Evolutionary conservation across 23 tunicate species (phyloP).

Genomic region (Ciona savignyi): DNA sequence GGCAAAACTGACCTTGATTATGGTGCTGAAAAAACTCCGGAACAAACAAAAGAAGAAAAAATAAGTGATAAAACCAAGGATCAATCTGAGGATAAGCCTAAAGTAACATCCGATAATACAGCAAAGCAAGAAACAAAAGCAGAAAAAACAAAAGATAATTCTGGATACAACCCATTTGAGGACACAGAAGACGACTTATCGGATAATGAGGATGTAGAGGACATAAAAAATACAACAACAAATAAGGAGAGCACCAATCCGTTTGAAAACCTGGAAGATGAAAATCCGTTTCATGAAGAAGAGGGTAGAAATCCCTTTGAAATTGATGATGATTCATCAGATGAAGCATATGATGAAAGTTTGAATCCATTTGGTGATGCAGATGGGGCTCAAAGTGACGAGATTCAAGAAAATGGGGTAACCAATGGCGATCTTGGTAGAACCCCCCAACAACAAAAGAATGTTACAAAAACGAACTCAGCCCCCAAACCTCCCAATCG

Average conservation of each 20-base stretch:
- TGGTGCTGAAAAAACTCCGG: constrained; percentile 1
- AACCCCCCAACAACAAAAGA: background rate
- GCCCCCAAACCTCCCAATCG: constrained; percentile 39
- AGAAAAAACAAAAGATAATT: background rate
- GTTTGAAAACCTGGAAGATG: constrained; percentile 7
- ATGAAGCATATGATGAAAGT: background rate
- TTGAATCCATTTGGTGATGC: constrained; percentile 25
- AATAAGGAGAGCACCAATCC: constrained; percentile 9
- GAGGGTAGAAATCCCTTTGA: constrained; percentile 13
- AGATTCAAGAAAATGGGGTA: background rate
- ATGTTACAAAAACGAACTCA: constrained; percentile 13
- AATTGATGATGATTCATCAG: constrained; percentile 1
- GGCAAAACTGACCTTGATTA: constrained; percentile 15
- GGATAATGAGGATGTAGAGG: background rate
- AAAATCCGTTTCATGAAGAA: background rate
- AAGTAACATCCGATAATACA: background rate
- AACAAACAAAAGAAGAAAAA: constrained; percentile 13
- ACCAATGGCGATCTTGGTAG: constrained; percentile 1
- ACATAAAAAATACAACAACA: background rate
- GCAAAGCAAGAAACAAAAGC: background rate
- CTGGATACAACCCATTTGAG: background rate
- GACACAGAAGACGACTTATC: background rate
- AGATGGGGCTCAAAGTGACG: background rate
- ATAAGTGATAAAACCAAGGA: constrained; percentile 3
- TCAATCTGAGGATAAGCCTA: background rate